Percentiles rank a stretch among this genome's conserved stretches.
These are phyloP conservation scores for Scelioninae gen. 2 DNA, from an alignment of 2,888 invertebrate genomes.

Conservation along the genomic window DNA sequence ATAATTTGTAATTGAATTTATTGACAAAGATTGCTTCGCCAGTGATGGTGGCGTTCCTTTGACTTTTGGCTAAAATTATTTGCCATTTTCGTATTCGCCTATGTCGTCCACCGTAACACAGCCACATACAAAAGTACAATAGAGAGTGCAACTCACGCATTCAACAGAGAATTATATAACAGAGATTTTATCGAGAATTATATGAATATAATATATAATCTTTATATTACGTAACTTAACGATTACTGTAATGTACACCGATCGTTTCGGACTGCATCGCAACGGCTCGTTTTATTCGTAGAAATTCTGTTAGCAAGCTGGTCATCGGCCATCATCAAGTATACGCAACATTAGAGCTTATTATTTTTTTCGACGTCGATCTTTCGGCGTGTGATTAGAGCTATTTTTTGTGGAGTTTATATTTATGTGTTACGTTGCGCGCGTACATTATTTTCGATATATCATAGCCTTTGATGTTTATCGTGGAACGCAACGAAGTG, in stretches of 20 bases:
- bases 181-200: constrained; percentile 49
- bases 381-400: constrained; percentile 52
- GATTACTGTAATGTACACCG: constrained; percentile 7
- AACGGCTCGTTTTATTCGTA: constrained; percentile 57
- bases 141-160: constrained; percentile 47
- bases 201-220: constrained; percentile 37
- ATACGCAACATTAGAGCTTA: constrained; percentile 55
- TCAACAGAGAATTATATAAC: constrained; percentile 41
- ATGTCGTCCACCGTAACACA: constrained; percentile 14
- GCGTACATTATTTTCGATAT: constrained; percentile 63
- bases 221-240: constrained; percentile 1
- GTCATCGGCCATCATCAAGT: constrained; percentile 36
- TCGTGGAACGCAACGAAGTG: constrained; percentile 59
- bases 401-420: constrained; percentile 62
- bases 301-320: constrained; percentile 38
- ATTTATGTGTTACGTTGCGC: constrained; percentile 63
- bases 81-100: too few species aligned
- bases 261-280: constrained; percentile 5
- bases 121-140: constrained; percentile 39
- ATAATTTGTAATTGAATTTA: too few species aligned
- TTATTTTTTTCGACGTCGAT: constrained; percentile 40
- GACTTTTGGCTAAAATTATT: too few species aligned
- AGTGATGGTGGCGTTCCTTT: too few species aligned
- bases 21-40: too few species aligned
- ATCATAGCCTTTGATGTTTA: constrained; percentile 54